Evolutionary conservation across 2,113 vertebrate genomes (phyloP).

Genomic region (Clinocottus analis): DNA sequence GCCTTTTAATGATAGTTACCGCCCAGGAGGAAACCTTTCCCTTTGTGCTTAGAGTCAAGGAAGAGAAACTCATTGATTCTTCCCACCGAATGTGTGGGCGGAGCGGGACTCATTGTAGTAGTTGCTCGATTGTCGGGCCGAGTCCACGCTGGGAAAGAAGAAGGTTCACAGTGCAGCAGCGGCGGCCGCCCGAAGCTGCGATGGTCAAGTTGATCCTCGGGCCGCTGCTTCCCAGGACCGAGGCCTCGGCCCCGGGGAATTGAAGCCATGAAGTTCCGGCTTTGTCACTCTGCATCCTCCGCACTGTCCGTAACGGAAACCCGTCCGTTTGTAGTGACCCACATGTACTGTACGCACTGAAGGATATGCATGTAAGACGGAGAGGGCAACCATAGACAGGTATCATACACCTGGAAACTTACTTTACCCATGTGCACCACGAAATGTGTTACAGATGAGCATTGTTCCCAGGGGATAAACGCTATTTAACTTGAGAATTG

Average conservation of each 20-base stretch:
- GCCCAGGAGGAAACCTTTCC: constrained; percentile 70
- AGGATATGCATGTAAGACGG: constrained; percentile 8
- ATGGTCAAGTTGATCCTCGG: constrained; percentile 68
- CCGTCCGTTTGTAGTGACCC: constrained; percentile 47
- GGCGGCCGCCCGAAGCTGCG: constrained; percentile 49
- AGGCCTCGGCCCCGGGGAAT: constrained; percentile 71
- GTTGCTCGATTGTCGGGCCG: constrained; percentile 66
- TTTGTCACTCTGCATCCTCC: constrained; percentile 47
- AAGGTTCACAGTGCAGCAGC: constrained; percentile 62
- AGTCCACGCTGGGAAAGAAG: constrained; percentile 68
- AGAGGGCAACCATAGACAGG: not conserved
- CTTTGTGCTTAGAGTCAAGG: constrained; percentile 60
- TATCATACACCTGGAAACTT: not conserved
- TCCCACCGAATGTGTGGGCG: constrained; percentile 79
- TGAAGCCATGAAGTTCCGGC: constrained; percentile 49
- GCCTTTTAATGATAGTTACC: constrained; percentile 75
- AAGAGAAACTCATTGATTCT: constrained; percentile 71
- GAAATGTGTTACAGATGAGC: not conserved
- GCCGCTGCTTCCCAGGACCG: constrained; percentile 81
- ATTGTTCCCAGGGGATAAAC: not conserved
- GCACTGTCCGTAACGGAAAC: constrained; percentile 54
- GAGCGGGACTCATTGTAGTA: constrained; percentile 41
- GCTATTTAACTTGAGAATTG: not conserved
- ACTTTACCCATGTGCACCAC: not conserved
- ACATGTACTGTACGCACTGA: constrained; percentile 38